Percentiles rank a stretch among this genome's conserved stretches.
phyloP scores from a whole-genome alignment of 2,113 vertebrate species.

The Crotophaga sulcirostris region DNA sequence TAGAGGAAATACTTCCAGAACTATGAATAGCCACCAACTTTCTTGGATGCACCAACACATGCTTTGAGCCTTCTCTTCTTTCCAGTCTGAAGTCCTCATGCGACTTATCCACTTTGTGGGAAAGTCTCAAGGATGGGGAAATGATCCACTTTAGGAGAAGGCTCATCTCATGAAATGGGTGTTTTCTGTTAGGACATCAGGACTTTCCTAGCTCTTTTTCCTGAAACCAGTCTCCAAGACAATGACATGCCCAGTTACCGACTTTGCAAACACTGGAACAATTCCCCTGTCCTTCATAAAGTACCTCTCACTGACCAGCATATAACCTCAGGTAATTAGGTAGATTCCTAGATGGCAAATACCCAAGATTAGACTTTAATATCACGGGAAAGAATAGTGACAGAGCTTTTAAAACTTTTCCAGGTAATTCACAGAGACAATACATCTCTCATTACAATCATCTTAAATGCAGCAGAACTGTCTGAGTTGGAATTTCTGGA shows the following conservation, averaged over 20 bases:
- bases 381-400: background rate
- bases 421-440: conserved; percentile 28
- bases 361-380: background rate
- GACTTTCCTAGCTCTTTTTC: background rate
- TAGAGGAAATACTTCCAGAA: background rate
- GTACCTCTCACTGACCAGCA: background rate
- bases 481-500: background rate
- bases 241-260: background rate
- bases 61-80: background rate
- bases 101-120: background rate
- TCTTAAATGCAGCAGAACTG: background rate
- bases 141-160: background rate
- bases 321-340: conserved; percentile 34
- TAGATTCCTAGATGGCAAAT: background rate
- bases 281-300: background rate
- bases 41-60: background rate
- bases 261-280: background rate
- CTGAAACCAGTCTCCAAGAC: background rate
- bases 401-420: conserved; percentile 35
- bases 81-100: background rate
- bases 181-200: background rate
- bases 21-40: background rate
- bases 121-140: background rate
- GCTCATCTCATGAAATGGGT: background rate
- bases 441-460: conserved; percentile 21